Evolutionary conservation across 1,140 invertebrate species (phyloP).

Genomic region (Anastrepha ludens): DNA sequence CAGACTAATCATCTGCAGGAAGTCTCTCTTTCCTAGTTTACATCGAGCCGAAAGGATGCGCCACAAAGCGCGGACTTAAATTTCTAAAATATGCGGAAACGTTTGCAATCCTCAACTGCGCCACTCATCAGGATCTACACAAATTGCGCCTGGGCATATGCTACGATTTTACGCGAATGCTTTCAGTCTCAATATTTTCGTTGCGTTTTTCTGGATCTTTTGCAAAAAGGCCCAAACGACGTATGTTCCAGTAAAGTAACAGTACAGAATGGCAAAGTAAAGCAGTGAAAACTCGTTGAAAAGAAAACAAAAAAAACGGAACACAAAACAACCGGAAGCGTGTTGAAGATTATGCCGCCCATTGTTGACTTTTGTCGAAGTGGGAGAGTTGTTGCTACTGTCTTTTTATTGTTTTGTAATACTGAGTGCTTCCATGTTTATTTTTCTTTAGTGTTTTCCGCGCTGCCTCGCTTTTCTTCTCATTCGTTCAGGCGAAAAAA

Average conservation of each 20-base stretch:
- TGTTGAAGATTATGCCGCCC: background rate
- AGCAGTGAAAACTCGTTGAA: background rate
- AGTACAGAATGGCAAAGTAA: background rate
- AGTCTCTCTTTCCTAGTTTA: too few species aligned
- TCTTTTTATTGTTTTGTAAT: background rate
- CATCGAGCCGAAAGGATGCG: too few species aligned
- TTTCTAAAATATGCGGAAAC: too few species aligned
- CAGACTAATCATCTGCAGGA: too few species aligned
- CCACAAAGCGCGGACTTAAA: too few species aligned
- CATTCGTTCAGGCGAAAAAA: background rate
- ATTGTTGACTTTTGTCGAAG: conserved; percentile 13
- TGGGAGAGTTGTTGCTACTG: background rate
- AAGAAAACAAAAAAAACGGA: background rate
- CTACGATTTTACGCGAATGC: background rate
- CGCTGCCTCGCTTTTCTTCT: background rate
- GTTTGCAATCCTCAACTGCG: too few species aligned
- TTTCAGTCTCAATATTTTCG: background rate
- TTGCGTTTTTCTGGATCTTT: too few species aligned
- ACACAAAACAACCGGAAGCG: background rate
- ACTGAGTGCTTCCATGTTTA: background rate
- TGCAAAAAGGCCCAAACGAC: too few species aligned
- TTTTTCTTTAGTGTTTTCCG: background rate
- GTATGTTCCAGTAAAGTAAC: background rate
- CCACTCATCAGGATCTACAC: background rate
- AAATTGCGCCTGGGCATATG: background rate